Base-by-base conservation (phyloP, 2,797 vertebrate genomes). In the Danio aesculapii region DNA sequence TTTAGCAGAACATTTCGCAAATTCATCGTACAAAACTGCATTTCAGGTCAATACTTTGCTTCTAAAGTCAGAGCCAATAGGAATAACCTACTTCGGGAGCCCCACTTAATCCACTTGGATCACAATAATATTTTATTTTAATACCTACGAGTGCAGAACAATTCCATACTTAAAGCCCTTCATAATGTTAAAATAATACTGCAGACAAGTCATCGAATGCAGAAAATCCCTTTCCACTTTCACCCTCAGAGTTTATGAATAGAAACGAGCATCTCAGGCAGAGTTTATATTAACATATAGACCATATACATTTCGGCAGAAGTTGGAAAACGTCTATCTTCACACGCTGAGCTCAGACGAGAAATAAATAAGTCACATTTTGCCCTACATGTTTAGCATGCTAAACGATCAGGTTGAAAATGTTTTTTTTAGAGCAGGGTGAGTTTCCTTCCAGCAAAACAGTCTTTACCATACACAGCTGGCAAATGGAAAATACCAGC, bases 401-500 rank as follows among this genome's bases (percentile, higher is more conserved):
- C 63, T 64, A 83, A 81, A 66, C 63, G 3, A 62, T 62, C 3
- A 17, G 61, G 53, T 46, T 61, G 19, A 66, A 81, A 67, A 64
- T 19, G 17, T 49, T 49, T 49, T 49, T 49, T 49, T 49, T 49
- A 30, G 30, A 30, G 30, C 5, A 16, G 55, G 84, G 81, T 84
- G 86, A 81, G 77, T 17, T 86, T 86, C 83, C 79, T 30, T 85
- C 81, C 82, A 70, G 81, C 72, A 83, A 49, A 73, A 75, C 11
- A 82, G 79, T 63, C 87, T 89, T 87, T 91, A 91, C 71, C 86
- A 83, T 86, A 88, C 84, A 70, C 87, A 47, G 84, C 87, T 87
- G 88, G 88, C 90, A 93, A 83, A 92, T 91, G 92, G 90, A 93
- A 90, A 90, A 89, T 80, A 88, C 85, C 81, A 86, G 88, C 91